A percentile compares a stretch with the other conserved stretches of the same genome.
Evolutionary conservation across 2,113 vertebrate genomes (phyloP).

Genomic region (Oplegnathus fasciatus): DNA sequence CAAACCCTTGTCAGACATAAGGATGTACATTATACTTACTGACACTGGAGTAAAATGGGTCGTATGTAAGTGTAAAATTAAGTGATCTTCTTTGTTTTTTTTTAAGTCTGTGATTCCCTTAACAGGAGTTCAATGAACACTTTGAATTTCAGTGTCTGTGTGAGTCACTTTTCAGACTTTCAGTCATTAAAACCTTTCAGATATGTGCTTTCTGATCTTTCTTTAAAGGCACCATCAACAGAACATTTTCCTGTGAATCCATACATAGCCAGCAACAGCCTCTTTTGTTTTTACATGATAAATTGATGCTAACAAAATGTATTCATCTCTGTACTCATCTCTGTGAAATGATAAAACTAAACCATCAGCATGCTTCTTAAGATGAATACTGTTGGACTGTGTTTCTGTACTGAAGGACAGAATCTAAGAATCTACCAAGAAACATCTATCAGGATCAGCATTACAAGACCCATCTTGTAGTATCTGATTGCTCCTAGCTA

Average conservation of each 20-base stretch:
- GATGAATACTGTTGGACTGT: background rate
- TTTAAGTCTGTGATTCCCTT: background rate
- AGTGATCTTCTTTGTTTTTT: background rate
- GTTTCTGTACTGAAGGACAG: background rate
- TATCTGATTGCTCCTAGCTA: too few relatives aligned
- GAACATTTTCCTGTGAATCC: background rate
- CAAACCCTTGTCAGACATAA: background rate
- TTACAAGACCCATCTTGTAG: too few relatives aligned
- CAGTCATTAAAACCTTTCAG: background rate
- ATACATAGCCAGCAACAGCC: background rate
- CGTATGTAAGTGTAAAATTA: background rate
- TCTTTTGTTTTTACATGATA: background rate
- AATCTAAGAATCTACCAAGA: background rate
- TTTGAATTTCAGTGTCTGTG: background rate
- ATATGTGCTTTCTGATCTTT: background rate
- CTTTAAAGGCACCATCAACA: conserved; percentile 2
- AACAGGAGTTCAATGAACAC: background rate
- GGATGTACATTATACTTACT: background rate
- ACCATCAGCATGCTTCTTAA: background rate
- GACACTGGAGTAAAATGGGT: background rate
- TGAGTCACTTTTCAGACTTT: conserved; percentile 2
- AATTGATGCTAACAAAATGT: background rate
- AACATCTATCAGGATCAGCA: conserved; percentile 16
- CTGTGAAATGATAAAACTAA: background rate
- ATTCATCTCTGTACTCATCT: background rate